phyloP scores from a whole-genome alignment of 2,797 vertebrate species.

The Bovichtus variegatus region DNA sequence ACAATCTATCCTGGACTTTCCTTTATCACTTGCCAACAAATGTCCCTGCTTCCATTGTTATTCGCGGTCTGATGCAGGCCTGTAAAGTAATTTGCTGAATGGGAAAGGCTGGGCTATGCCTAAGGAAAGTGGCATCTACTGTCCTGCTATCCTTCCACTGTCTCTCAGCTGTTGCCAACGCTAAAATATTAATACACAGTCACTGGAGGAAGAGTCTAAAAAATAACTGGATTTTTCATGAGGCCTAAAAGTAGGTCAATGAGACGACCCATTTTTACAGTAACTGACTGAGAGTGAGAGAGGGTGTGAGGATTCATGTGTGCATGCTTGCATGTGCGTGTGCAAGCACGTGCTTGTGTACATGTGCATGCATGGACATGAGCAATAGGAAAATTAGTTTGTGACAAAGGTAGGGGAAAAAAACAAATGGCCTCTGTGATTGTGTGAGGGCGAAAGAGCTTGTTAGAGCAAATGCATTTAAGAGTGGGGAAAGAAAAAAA shows the following conservation, averaged over 20 bases:
- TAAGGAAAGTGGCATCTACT: constrained; percentile 56
- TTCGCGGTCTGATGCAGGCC: constrained; percentile 28
- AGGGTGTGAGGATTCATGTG: constrained; percentile 36
- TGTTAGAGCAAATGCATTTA: constrained; percentile 64
- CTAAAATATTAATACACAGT: constrained; percentile 83
- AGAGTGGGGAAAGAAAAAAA: constrained; percentile 50
- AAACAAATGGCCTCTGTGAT: constrained; percentile 44
- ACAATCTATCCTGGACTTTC: not conserved
- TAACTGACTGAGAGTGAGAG: constrained; percentile 63
- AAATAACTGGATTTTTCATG: constrained; percentile 81
- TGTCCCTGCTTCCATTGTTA: not conserved
- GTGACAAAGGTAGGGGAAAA: constrained; percentile 17
- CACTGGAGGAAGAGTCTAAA: constrained; percentile 71
- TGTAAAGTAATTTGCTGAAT: constrained; percentile 49
- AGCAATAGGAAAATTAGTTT: constrained; percentile 26
- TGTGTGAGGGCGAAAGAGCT: constrained; percentile 47
- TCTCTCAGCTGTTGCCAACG: constrained; percentile 72
- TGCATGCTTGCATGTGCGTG: constrained; percentile 21
- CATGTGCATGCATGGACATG: constrained; percentile 13
- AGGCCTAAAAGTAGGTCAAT: constrained; percentile 84
- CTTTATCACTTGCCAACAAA: constrained; percentile 9
- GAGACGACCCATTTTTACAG: constrained; percentile 83
- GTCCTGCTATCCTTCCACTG: constrained; percentile 54
- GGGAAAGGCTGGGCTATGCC: constrained; percentile 32
- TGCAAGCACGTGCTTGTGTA: constrained; percentile 1